phyloP scores from a whole-genome alignment of 2,113 vertebrate genomes.

The zebrafish (Danio rerio) region DNA sequence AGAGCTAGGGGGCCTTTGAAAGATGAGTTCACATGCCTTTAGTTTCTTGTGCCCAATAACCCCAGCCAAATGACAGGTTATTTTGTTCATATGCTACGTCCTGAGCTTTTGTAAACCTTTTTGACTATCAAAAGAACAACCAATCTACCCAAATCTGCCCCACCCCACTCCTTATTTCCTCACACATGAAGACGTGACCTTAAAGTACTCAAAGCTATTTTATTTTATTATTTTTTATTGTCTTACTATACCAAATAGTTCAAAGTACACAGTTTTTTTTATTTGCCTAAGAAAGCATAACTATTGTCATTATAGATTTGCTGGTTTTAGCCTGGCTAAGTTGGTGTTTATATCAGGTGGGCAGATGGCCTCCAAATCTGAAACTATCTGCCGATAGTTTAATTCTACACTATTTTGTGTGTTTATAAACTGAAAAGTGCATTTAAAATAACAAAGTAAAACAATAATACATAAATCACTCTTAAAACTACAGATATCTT shows the following conservation, averaged over 20 bases:
- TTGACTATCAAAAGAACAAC: conserved; percentile 49
- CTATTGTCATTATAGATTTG: neutral
- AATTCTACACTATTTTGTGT: too few species aligned
- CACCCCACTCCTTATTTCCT: neutral
- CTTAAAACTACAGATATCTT: too few species aligned
- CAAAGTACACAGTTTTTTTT: neutral
- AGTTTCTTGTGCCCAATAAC: conserved; percentile 69
- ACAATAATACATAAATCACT: too few species aligned
- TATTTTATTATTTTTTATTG: too few species aligned
- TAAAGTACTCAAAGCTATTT: neutral
- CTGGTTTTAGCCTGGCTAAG: neutral
- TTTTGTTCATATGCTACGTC: conserved; percentile 62
- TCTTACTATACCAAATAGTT: neutral
- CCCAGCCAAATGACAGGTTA: conserved; percentile 64
- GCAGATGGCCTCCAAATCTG: neutral
- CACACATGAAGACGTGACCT: neutral
- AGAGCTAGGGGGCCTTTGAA: conserved; percentile 50
- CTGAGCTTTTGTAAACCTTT: conserved; percentile 51
- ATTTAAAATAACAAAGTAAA: too few species aligned
- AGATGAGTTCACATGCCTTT: conserved; percentile 67
- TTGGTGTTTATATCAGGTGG: neutral
- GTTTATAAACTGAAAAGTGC: too few species aligned
- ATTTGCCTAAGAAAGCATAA: neutral
- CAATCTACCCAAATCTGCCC: neutral
- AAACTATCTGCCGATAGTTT: too few species aligned